phyloP scores from a whole-genome alignment of 2,113 vertebrate species.

The Sylvilagus bachmani region DNA sequence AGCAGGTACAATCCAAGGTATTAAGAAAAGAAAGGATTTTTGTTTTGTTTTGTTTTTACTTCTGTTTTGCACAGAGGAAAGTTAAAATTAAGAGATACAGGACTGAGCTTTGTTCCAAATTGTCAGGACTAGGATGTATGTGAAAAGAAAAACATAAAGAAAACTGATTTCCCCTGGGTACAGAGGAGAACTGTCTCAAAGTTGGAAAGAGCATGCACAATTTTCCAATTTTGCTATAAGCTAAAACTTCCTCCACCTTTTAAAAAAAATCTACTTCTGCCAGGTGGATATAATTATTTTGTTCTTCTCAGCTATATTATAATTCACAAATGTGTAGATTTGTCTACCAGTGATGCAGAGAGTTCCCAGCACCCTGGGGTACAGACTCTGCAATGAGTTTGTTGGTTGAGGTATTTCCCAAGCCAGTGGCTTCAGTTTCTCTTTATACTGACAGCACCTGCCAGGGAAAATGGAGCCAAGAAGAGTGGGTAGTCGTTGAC shows the following conservation, averaged over 20 bases:
- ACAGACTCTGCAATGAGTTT: neutral
- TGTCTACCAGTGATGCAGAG: neutral
- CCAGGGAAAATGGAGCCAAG: neutral
- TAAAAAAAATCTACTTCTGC: neutral
- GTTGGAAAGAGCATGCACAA: neutral
- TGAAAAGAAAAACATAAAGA: neutral
- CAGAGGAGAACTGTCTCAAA: neutral
- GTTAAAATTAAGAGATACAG: constrained; percentile 53
- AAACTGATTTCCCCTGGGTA: constrained; percentile 52
- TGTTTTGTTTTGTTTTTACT: neutral
- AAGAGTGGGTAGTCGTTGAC: neutral
- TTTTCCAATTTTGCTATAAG: neutral
- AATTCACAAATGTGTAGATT: neutral
- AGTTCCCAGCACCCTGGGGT: neutral
- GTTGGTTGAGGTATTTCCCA: neutral
- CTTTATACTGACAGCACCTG: neutral
- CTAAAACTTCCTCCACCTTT: neutral
- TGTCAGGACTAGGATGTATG: constrained; percentile 20
- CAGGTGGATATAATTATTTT: constrained; percentile 19
- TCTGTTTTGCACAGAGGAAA: constrained; percentile 14
- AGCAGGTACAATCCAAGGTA: neutral
- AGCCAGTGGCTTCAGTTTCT: neutral
- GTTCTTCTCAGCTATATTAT: neutral
- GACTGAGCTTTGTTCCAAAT: constrained; percentile 54
- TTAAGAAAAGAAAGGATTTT: neutral